phyloP scores from a whole-genome alignment of 1,140 invertebrate species.

The Halyomorpha halys region DNA sequence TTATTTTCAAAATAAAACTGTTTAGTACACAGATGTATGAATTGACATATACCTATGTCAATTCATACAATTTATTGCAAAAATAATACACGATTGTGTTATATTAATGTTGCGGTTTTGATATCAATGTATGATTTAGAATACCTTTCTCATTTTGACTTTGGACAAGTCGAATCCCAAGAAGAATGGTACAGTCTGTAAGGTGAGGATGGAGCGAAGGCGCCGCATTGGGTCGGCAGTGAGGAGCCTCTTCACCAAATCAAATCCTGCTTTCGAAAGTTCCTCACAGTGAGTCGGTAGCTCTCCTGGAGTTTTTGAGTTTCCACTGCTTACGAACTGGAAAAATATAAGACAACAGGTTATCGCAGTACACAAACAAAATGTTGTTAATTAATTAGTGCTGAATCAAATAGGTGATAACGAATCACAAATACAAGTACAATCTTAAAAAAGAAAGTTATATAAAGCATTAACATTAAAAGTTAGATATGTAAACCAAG shows the following conservation, averaged over 20 bases:
- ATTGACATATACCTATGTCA: no score
- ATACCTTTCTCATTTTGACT: constrained; percentile 33
- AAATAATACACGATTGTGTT: no score
- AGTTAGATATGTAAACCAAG: no score
- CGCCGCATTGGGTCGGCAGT: constrained; percentile 37
- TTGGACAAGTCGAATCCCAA: constrained; percentile 40
- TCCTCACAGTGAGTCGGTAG: constrained; percentile 9
- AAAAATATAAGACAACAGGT: constrained; percentile 10
- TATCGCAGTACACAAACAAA: not conserved
- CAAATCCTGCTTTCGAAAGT: constrained; percentile 34
- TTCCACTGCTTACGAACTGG: constrained; percentile 13
- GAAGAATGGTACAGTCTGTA: constrained; percentile 41
- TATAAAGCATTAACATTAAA: no score
- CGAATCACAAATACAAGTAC: no score
- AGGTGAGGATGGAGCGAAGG: constrained; percentile 37
- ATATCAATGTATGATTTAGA: not conserved
- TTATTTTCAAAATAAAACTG: no score
- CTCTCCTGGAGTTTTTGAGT: constrained; percentile 30
- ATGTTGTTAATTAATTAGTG: no score
- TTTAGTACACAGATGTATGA: no score
- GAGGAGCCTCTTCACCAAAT: constrained; percentile 39
- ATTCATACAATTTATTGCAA: no score
- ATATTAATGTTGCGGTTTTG: no score
- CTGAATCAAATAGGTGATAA: no score
- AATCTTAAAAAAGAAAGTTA: no score